phyloP scores from a whole-genome alignment of 1,140 invertebrate genomes.

The Acromyrmex echinatior region DNA sequence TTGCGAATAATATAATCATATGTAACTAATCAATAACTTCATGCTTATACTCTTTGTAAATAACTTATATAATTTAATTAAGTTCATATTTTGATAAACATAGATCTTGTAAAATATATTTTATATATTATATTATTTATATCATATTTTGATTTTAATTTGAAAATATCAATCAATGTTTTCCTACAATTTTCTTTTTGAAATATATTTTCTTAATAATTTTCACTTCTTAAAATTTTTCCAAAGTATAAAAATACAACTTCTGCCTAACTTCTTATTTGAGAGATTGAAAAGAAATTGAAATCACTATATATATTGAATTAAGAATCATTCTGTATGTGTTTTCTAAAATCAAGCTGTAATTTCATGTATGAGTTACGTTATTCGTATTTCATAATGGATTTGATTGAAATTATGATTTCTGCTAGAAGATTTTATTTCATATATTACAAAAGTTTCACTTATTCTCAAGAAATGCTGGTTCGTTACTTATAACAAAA shows the following conservation, averaged over 20 bases:
- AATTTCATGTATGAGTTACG: not conserved
- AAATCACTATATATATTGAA: not conserved
- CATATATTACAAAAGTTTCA: not conserved
- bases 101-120: constrained; percentile 7
- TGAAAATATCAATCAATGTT: not conserved
- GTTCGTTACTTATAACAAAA: constrained; percentile 20
- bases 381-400: not conserved
- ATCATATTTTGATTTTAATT: not conserved
- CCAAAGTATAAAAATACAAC: not conserved
- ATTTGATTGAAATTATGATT: not conserved
- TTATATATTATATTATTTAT: too few species aligned
- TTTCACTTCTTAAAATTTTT: not conserved
- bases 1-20: constrained; percentile 37
- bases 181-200: not conserved
- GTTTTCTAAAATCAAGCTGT: not conserved
- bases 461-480: constrained; percentile 15
- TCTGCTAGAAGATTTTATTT: not conserved
- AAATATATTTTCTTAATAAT: not conserved
- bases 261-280: not conserved
- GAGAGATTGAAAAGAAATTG: not conserved
- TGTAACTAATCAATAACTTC: constrained; percentile 17
- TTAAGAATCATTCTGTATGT: constrained; percentile 10
- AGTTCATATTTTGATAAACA: not conserved
- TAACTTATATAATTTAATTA: constrained; percentile 19
- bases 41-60: constrained; percentile 21